phyloP scores from a whole-genome alignment of 2,888 invertebrate genomes.

The Protodeltote pygarga region DNA sequence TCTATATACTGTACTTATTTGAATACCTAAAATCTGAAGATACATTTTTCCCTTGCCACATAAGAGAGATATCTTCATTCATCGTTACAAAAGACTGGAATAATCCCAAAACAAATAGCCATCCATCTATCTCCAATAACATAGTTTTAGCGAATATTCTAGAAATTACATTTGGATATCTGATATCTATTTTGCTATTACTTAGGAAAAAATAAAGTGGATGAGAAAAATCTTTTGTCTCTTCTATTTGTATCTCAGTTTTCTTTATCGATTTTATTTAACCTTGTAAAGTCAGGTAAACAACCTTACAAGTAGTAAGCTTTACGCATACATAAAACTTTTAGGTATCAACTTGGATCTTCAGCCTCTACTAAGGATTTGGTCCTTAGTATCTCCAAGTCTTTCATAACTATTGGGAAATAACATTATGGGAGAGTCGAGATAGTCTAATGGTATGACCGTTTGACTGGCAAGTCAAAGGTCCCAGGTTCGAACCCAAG shows the following conservation, averaged over 20 bases:
- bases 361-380: too few species aligned
- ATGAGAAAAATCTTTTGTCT: constrained; percentile 6
- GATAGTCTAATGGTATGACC: too few species aligned
- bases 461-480: too few species aligned
- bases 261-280: constrained; percentile 22
- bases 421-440: too few species aligned
- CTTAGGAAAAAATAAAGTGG: neutral
- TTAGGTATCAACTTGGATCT: too few species aligned
- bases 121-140: constrained; percentile 12
- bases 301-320: neutral
- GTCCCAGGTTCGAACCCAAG: too few species aligned
- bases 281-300: constrained; percentile 10
- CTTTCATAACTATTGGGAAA: too few species aligned
- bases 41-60: constrained; percentile 17
- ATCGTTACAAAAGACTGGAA: constrained; percentile 4
- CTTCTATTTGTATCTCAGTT: neutral
- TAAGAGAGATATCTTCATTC: constrained; percentile 16
- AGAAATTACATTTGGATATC: constrained; percentile 11
- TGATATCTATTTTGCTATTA: constrained; percentile 14
- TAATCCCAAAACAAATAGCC: constrained; percentile 18
- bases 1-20: too few species aligned
- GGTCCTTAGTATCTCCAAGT: too few species aligned
- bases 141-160: constrained; percentile 20
- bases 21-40: too few species aligned
- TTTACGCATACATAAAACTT: neutral